These are phyloP conservation scores for Turdus rufiventris DNA, from an alignment of 2,113 vertebrate genomes.

Conservation along the genomic window DNA sequence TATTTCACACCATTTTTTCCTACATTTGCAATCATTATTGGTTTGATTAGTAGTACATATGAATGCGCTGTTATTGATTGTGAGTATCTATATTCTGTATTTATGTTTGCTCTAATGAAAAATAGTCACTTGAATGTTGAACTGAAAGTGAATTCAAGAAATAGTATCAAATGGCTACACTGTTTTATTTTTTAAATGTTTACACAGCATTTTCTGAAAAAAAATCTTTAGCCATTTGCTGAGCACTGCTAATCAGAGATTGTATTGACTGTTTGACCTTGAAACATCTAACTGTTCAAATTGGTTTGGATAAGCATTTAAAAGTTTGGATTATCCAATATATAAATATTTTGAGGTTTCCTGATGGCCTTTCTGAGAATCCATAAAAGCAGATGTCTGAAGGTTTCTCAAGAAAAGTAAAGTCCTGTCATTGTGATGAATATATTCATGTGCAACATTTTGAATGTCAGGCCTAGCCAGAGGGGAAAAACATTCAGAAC, in stretches of 20 bases:
- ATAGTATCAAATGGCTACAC: neutral
- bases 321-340: neutral
- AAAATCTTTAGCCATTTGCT: neutral
- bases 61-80: neutral
- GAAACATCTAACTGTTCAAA: neutral
- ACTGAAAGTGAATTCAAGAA: neutral
- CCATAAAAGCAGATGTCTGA: neutral
- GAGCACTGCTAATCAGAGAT: neutral
- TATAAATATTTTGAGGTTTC: neutral
- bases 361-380: neutral
- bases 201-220: neutral
- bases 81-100: neutral
- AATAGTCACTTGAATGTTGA: neutral
- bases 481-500: neutral
- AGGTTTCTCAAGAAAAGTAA: neutral
- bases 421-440: neutral
- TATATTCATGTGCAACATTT: neutral
- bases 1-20: neutral
- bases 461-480: neutral
- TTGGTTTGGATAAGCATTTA: neutral
- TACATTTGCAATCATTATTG: neutral
- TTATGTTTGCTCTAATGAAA: neutral
- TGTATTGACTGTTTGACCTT: neutral
- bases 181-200: neutral
- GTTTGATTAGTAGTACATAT: neutral